Conservation (phyloP, 2,113 vertebrate species). For the Burhinus oedicnemus region DNA sequence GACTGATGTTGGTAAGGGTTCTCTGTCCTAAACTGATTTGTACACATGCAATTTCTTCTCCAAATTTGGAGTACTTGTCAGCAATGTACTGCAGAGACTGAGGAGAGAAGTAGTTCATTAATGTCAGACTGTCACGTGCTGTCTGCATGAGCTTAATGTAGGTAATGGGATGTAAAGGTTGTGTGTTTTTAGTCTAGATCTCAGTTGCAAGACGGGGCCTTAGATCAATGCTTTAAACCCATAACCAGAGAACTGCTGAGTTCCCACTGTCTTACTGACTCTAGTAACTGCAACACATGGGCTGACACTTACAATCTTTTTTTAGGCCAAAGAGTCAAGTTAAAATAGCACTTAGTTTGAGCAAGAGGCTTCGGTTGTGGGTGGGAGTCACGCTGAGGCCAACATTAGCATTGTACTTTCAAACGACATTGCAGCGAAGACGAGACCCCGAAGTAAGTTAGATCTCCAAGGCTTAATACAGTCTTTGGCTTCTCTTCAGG, state of each 20-base stretch:
- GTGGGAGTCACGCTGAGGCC: neutral
- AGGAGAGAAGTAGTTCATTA: neutral
- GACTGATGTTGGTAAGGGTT: neutral
- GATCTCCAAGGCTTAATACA: neutral
- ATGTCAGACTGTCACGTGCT: neutral
- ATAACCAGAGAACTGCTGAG: neutral
- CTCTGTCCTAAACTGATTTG: neutral
- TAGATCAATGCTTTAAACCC: neutral
- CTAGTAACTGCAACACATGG: neutral
- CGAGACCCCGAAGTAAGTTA: conserved; percentile 10
- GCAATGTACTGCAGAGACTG: neutral
- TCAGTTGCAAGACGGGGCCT: neutral
- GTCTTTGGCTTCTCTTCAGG: neutral
- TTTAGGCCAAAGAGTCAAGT: neutral
- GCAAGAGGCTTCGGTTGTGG: conserved; percentile 29
- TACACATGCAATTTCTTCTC: neutral
- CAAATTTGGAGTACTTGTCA: neutral
- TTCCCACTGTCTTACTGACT: conserved; percentile 3
- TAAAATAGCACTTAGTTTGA: conserved; percentile 50
- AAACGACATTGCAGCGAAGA: neutral
- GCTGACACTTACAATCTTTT: neutral
- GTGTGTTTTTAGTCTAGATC: neutral
- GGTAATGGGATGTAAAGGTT: neutral
- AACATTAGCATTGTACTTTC: neutral
- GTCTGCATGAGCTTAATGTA: neutral